Evolutionary conservation across 2,797 vertebrate genomes (phyloP), one percentile per base, ranked within the genome.

Genomic region (Cetoscarus ocellatus): DNA sequence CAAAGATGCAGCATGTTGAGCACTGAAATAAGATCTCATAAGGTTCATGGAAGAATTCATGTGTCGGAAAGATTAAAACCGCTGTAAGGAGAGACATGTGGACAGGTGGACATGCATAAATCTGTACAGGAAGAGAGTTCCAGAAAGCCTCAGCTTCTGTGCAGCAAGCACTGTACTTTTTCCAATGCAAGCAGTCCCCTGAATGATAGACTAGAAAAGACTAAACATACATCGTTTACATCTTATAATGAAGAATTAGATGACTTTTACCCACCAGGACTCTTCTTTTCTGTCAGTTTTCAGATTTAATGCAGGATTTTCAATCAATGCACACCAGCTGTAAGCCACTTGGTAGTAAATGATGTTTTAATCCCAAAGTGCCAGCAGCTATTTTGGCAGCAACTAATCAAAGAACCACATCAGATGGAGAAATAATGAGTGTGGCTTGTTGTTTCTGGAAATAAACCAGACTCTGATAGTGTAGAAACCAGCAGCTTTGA

Each of bases 81-180:
- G 4, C 53, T 70, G 82, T 80, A 80, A 88, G 71, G 19, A 67
- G 78, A 88, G 77, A 83, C 78, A 51, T 55, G 35, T 63, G 64
- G 82, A 88, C 89, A 92, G 89, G 88, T 92, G 89, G 85, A 74
- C 48, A 2, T 52, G 69, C 51, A 75, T 89, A 86, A 80, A 85
- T 83, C 74, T 70, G 54, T 0, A 10, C 49, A 42, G 38, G 67
- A 71, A 43, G 84, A 49, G 8, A 3, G 34, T 12, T 5, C 10
- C 5, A 13, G 11, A 2, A 34, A 62, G 10, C 59, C 19, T 77
- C 27, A 67, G 59, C 60, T 58, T 44, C 64, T 43, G 18, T 63
- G 50, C 18, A n/a, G 54, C 57, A 39, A 58, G 51, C 19, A 45
- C 19, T 36, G 72, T 34, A 14, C 36, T 77, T 39, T 53, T 49